Evolutionary conservation across 2,797 vertebrate genomes (phyloP), one percentile per base, ranked within the genome.

Genomic region (Ctenopoma multispine): DNA sequence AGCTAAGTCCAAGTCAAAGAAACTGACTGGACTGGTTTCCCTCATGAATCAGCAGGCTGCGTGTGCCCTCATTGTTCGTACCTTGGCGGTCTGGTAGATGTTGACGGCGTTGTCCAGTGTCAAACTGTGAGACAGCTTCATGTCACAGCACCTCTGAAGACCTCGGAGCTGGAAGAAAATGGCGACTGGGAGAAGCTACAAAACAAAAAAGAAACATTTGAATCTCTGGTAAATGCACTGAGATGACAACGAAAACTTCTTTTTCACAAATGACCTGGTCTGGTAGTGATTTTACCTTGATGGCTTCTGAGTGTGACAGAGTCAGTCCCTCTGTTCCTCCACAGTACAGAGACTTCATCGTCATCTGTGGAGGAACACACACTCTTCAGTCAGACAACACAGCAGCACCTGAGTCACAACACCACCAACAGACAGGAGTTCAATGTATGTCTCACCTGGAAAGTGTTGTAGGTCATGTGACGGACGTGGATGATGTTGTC

Each of bases 301-400:
- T 67, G 81, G 96, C 92, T 53, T 97, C 96, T 2, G 91, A 12
- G 0, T 90, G 87, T 9, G 95, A 94, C 66, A 96, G 91, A n/a
- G 90, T 89, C 87, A 96, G 92, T 43, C 95, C 93, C 18, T 96
- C 95, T 0, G 96, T 95, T 24, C 96, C 96, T 66, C 97, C 97
- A 0, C 97, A 96, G 92, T 99, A 99, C 43, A 99, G 91, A 68
- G 96, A 97, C 80, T 92, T 94, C 97, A 99, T 98, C 94, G 97
- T 91, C 94, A 96, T 92, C 97, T 95, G 68, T 1, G 73, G 44
- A 55, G 5, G 43, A 3, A 58, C 46, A 62, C 18, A 29, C 31
- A 27, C 43, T n/a, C 20, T 6, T 59, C 6, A n/a, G 18, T 46
- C 44, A 46, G 7, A 20, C 38, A 4, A 13, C 4, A 9, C 6